phyloP scores from a whole-genome alignment of 2,113 vertebrate species.

The Sceloporus tristichus region DNA sequence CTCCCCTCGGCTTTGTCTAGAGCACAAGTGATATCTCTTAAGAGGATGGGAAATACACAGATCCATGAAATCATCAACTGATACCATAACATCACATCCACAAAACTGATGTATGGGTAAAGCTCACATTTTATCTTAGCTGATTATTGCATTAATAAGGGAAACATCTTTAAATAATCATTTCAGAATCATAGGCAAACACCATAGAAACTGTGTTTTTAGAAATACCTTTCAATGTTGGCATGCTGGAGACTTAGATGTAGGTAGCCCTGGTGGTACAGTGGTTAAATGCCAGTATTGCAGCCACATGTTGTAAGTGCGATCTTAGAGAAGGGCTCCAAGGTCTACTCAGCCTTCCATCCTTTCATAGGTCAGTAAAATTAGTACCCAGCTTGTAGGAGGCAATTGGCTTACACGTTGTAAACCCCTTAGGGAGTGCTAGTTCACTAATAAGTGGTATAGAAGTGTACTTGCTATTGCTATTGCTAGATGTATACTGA shows the following conservation, averaged over 20 bases:
- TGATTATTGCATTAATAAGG: neutral
- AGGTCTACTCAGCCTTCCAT: too few species aligned
- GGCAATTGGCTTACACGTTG: too few species aligned
- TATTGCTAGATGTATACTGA: neutral
- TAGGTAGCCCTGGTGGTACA: too few species aligned
- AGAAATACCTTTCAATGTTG: neutral
- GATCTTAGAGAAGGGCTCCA: too few species aligned
- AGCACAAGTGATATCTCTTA: neutral
- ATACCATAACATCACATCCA: neutral
- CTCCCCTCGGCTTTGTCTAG: too few species aligned
- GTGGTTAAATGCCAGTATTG: too few species aligned
- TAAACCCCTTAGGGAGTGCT: too few species aligned
- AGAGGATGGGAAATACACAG: neutral
- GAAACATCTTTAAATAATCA: neutral
- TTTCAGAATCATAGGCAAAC: neutral
- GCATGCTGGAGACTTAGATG: neutral
- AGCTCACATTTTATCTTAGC: neutral
- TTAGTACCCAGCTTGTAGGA: too few species aligned
- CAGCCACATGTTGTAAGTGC: too few species aligned
- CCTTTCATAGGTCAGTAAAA: too few species aligned
- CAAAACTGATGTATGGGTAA: neutral
- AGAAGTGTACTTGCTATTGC: too few species aligned
- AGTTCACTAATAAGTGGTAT: too few species aligned
- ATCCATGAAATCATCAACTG: neutral
- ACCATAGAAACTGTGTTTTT: neutral